A percentile compares a stretch with the other conserved stretches of the same genome.
phyloP scores from a whole-genome alignment of 2,113 vertebrate genomes.

The Pycnonotus jocosus region DNA sequence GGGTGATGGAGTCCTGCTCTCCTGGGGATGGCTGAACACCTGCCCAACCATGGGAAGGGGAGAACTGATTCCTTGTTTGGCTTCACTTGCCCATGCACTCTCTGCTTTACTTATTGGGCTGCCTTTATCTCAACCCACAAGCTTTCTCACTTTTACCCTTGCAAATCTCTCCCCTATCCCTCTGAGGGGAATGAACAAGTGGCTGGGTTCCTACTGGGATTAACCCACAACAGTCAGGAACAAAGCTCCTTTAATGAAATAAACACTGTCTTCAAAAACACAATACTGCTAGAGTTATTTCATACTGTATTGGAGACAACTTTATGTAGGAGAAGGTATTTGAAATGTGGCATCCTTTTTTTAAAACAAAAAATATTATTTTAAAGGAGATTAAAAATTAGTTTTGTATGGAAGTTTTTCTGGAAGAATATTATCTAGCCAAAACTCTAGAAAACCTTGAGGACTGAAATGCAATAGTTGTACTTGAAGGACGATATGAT shows the following conservation, averaged over 20 bases:
- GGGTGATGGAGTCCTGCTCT: fast-evolving
- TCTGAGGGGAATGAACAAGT: fast-evolving
- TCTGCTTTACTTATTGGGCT: not conserved
- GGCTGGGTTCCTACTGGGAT: not conserved
- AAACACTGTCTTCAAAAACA: not conserved
- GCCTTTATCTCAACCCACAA: not conserved
- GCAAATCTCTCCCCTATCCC: not conserved
- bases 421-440: not conserved
- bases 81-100: fast-evolving
- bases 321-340: not conserved
- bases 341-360: not conserved
- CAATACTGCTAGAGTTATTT: not conserved
- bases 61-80: not conserved
- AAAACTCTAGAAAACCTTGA: not conserved
- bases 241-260: not conserved
- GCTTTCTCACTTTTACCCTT: not conserved
- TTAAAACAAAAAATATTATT: not conserved
- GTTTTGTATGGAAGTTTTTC: not conserved
- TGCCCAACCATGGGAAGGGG: fast-evolving
- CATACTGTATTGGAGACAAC: not conserved
- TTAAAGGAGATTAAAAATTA: not conserved
- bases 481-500: not conserved
- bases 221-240: not conserved
- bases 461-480: not conserved
- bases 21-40: not conserved